These are phyloP conservation scores for Pardalotus punctatus DNA, from an alignment of 2,113 vertebrate species.

Conservation along the genomic window DNA sequence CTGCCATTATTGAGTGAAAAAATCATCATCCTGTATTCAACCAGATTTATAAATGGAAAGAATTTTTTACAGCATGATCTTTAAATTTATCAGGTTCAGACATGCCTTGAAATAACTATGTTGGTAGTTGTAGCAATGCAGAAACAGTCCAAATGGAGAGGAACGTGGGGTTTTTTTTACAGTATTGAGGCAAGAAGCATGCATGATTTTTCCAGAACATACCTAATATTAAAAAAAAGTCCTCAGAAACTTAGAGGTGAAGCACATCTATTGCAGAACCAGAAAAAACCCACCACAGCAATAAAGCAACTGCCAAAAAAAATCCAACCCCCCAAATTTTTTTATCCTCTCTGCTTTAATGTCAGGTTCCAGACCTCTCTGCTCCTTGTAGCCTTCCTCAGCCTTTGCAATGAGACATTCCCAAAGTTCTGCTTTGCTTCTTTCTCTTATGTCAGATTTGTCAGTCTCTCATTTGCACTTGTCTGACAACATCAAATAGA, in stretches of 20 bases:
- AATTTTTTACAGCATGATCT: neutral
- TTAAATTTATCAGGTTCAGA: neutral
- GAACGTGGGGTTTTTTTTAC: neutral
- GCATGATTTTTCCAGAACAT: neutral
- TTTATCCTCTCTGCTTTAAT: neutral
- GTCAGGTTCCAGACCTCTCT: neutral
- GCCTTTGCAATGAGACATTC: neutral
- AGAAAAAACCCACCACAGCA: neutral
- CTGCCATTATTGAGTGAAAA: neutral
- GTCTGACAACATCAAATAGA: neutral
- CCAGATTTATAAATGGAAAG: neutral
- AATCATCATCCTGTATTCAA: neutral
- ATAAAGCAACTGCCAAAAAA: neutral
- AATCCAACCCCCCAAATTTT: neutral
- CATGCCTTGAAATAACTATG: neutral
- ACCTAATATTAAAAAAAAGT: neutral
- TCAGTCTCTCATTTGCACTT: neutral
- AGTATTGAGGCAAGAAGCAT: rapidly evolving
- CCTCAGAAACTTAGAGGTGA: neutral
- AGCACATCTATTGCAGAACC: neutral
- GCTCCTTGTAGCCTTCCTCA: neutral
- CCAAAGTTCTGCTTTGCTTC: neutral
- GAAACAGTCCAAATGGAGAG: neutral
- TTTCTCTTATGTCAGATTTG: neutral
- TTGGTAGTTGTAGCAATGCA: neutral